phyloP scores from a whole-genome alignment of 2,797 vertebrate species.

The Enteromius thamalakanensis region DNA sequence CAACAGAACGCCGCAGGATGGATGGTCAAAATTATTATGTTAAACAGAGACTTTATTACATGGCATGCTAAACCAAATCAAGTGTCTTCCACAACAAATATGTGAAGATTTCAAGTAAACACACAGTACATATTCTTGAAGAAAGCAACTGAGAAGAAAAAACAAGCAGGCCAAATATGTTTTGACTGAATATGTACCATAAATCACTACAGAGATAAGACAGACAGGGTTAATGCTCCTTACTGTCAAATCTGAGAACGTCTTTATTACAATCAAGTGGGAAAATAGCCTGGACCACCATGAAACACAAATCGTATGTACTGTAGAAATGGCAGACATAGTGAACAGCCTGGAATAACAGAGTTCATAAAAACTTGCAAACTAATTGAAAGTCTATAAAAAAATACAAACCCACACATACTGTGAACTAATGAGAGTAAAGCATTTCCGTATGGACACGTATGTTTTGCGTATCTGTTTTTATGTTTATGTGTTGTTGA shows the following conservation, averaged over 20 bases:
- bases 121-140: neutral
- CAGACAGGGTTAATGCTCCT: slow-evolving; percentile 6
- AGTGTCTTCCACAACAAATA: slow-evolving; percentile 34
- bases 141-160: slow-evolving; percentile 2
- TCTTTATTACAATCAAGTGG: slow-evolving; percentile 17
- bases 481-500: slow-evolving; percentile 50
- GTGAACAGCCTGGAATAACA: slow-evolving; percentile 16
- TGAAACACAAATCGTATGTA: slow-evolving; percentile 27
- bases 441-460: slow-evolving; percentile 44
- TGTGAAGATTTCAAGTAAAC: slow-evolving; percentile 17
- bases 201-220: slow-evolving; percentile 8
- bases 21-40: slow-evolving; percentile 27
- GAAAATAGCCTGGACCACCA: slow-evolving; percentile 41
- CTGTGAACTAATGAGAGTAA: slow-evolving; percentile 47
- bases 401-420: neutral
- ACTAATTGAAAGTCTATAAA: slow-evolving; percentile 42
- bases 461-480: slow-evolving; percentile 31
- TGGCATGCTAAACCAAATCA: slow-evolving; percentile 34
- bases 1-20: slow-evolving; percentile 31
- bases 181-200: neutral
- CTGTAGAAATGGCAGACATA: slow-evolving; percentile 35
- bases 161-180: slow-evolving; percentile 11
- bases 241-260: slow-evolving; percentile 23
- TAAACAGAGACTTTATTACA: slow-evolving; percentile 29
- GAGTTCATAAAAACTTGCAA: slow-evolving; percentile 35